These are phyloP conservation scores for Callyntrura guangdongensis DNA, from an alignment of 2,888 invertebrate genomes.

Conservation along the genomic window DNA sequence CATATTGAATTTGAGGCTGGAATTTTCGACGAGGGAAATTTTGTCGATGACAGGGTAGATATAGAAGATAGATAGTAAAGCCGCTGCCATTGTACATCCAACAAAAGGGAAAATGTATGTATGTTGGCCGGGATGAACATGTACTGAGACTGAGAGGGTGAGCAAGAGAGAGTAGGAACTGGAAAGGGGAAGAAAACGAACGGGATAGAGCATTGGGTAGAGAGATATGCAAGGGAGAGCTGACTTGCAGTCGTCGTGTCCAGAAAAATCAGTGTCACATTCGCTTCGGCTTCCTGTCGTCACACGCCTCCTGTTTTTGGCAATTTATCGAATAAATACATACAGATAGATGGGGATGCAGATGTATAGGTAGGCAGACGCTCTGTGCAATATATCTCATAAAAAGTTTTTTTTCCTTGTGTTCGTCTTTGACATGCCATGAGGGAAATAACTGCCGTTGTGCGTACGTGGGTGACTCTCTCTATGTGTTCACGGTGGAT, in stretches of 20 bases:
- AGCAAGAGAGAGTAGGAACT: not conserved
- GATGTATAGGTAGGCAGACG: not conserved
- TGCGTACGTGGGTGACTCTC: constrained; percentile 49
- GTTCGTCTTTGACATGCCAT: constrained; percentile 35
- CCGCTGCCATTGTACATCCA: not conserved
- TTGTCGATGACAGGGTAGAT: constrained; percentile 63
- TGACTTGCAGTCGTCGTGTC: constrained; percentile 40
- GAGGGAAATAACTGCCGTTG: constrained; percentile 55
- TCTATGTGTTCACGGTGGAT: not conserved
- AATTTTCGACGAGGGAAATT: constrained; percentile 49
- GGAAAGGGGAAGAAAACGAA: constrained; percentile 24
- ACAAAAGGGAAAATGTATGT: not conserved
- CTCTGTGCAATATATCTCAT: not conserved
- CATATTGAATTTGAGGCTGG: constrained; percentile 74
- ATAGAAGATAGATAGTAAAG: constrained; percentile 10
- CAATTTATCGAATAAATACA: constrained; percentile 68
- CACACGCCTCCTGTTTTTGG: constrained; percentile 64
- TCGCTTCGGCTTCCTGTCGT: constrained; percentile 70
- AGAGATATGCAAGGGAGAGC: not conserved
- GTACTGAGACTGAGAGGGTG: not conserved
- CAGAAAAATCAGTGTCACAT: constrained; percentile 74
- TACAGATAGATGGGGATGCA: not conserved
- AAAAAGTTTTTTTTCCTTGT: constrained; percentile 1
- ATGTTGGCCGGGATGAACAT: not conserved
- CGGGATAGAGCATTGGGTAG: not conserved